Evolutionary conservation across 2,888 invertebrate species (phyloP).

Genomic region (Lampropteryx suffumata): DNA sequence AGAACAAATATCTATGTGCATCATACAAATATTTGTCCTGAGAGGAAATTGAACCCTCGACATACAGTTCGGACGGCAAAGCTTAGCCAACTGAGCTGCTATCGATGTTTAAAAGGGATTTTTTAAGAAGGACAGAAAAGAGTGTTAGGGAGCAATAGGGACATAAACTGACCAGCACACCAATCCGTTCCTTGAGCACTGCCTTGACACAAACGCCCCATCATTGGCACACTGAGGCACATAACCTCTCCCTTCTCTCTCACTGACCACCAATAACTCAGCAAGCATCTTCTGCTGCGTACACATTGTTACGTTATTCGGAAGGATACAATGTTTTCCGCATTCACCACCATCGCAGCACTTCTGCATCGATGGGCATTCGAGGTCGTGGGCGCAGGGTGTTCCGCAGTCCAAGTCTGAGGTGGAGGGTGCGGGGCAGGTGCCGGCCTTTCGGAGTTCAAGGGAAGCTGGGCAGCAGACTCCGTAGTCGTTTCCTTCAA

Average conservation of each 20-base stretch:
- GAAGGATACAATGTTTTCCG: conserved; percentile 88
- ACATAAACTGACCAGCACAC: conserved; percentile 87
- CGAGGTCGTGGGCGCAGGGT: conserved; percentile 89
- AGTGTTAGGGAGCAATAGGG: no score
- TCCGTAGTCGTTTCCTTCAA: conserved; percentile 90
- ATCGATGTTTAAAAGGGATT: no score
- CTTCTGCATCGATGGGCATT: conserved; percentile 91
- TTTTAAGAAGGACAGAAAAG: no score
- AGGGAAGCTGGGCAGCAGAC: conserved; percentile 92
- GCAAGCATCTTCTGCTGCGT: conserved; percentile 90
- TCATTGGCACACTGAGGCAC: conserved; percentile 90
- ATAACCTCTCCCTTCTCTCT: conserved; percentile 91
- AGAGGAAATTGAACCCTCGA: no score
- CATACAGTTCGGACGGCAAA: no score
- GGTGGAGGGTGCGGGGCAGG: conserved; percentile 84
- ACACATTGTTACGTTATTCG: conserved; percentile 90
- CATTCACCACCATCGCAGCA: conserved; percentile 90
- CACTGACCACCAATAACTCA: conserved; percentile 89
- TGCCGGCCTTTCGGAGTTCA: conserved; percentile 89
- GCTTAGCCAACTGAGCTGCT: no score
- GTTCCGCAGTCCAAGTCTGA: conserved; percentile 82
- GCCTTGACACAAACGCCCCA: conserved; percentile 88
- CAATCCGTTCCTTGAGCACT: conserved; percentile 92
- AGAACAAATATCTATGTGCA: no score
- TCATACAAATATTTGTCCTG: no score